Conservation (phyloP, 2,113 vertebrate genomes). For the Bubo blakistoni region DNA sequence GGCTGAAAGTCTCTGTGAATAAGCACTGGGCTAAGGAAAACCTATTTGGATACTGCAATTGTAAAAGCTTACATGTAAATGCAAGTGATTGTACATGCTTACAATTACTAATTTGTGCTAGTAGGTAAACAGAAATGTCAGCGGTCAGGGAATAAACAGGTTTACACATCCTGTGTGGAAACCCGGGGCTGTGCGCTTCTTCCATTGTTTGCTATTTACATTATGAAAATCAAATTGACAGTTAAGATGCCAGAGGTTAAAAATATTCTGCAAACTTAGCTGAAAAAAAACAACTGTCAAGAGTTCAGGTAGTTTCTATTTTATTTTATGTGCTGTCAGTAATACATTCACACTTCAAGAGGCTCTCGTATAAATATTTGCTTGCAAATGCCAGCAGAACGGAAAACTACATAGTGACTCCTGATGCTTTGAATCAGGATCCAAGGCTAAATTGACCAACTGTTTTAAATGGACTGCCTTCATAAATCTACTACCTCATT, state of each 20-base stretch:
- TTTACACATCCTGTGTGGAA: neutral
- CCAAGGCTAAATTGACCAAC: neutral
- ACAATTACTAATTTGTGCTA: neutral
- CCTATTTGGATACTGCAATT: neutral
- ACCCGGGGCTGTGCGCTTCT: neutral
- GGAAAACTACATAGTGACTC: slow-evolving; percentile 24
- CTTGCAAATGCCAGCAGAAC: slow-evolving; percentile 13
- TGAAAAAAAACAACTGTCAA: neutral
- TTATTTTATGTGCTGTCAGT: slow-evolving; percentile 17
- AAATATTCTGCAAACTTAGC: slow-evolving; percentile 24
- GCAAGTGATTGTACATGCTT: neutral
- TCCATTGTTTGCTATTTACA: slow-evolving; percentile 39
- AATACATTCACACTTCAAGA: slow-evolving; percentile 36
- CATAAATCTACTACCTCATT: neutral
- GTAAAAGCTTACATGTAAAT: slow-evolving; percentile 9
- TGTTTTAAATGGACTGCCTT: slow-evolving; percentile 1
- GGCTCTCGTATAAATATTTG: slow-evolving; percentile 52
- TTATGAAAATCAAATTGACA: slow-evolving; percentile 21
- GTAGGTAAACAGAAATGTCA: neutral
- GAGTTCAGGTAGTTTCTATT: slow-evolving; percentile 7
- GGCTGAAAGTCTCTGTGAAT: neutral
- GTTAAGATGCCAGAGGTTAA: slow-evolving; percentile 16
- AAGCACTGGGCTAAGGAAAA: neutral
- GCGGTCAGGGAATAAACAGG: neutral
- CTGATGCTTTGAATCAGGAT: neutral